Percentiles rank a stretch among this genome's conserved stretches.
These are phyloP conservation scores for Agonopterix alstromeriana DNA, from an alignment of 2,888 invertebrate genomes.

Conservation along the genomic window DNA sequence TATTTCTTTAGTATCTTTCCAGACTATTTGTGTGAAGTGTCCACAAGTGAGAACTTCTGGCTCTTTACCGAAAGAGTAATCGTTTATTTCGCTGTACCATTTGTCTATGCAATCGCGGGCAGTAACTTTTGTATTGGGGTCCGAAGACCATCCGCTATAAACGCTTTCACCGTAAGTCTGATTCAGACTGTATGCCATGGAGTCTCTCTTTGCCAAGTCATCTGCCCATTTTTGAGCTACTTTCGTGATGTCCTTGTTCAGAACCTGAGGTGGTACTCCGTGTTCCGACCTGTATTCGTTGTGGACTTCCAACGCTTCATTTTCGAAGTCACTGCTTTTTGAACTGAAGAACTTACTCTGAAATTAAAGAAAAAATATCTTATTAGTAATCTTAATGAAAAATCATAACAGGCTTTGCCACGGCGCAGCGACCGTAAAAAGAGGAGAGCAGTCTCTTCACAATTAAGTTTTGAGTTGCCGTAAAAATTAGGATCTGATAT, in stretches of 20 bases:
- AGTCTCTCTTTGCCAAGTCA: conserved; percentile 78
- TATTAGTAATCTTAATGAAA: neutral
- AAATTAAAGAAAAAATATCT: conserved; percentile 21
- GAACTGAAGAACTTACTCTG: conserved; percentile 63
- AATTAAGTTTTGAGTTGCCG: no score
- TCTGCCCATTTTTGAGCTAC: conserved; percentile 84
- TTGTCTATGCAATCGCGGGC: conserved; percentile 83
- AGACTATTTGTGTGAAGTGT: conserved; percentile 88
- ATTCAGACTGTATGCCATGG: conserved; percentile 80
- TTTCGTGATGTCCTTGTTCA: conserved; percentile 79
- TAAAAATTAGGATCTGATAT: no score
- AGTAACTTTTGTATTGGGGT: conserved; percentile 79
- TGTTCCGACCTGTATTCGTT: conserved; percentile 64
- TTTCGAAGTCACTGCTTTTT: conserved; percentile 57
- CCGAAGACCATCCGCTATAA: conserved; percentile 82
- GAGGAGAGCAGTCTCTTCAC: no score
- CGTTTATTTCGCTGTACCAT: conserved; percentile 87
- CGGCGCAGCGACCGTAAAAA: no score
- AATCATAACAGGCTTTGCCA: neutral
- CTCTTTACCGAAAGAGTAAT: conserved; percentile 81
- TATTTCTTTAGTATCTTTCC: conserved; percentile 84
- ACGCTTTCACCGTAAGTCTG: conserved; percentile 83
- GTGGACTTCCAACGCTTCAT: conserved; percentile 58
- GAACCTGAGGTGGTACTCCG: conserved; percentile 61
- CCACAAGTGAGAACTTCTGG: conserved; percentile 80